Base-by-base conservation (phyloP, 2,797 vertebrate species). In the Pelochelys cantorii region DNA sequence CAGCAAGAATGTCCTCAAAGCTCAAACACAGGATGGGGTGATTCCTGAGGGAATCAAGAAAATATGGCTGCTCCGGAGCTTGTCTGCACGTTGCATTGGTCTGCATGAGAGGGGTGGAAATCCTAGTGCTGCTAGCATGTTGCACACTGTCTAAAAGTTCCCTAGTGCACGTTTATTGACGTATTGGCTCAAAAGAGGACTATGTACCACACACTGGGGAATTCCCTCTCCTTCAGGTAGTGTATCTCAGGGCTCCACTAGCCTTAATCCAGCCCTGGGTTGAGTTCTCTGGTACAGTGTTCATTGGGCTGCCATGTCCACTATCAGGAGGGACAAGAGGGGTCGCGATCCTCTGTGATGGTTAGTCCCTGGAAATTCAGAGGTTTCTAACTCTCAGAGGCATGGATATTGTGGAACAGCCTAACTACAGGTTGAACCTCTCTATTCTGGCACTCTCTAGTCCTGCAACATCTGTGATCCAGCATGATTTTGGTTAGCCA, bases 261-360 rank as follows among this genome's bases (percentile, higher is more conserved):
- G 62, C 31, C 62, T 68, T 62, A 62, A 62, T 29, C 59, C 59
- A 31, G 59, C 59, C 27, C 6, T 29, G n/a, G n/a, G 9, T 22
- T 17, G 10, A 22, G 65, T 22, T 34, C 15, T n/a, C 62, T 65
- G 62, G 14, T 17, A 37, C 17, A 34, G 22, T 17, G 18, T 22
- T 71, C 18, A 11, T 71, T 37, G 18, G 27, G 23, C 37, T 74
- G 71, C 20, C 34, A 29, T 62, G 29, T 31, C 29, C 29, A 13
- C 29, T 12, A 31, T 15, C 31, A 4, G 15, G 13, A 31, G 62
- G 15, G 62, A 18, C 62, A 18, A 65, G 60, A 65, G n/a, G 7
- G 31, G 31, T 31, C n/a, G 62, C 31, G 14, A 31, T 65, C 15
- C 62, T n/a, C 15, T 17, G 62, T 34, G 5, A 18, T 0, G 29